phyloP scores from a whole-genome alignment of 1,140 invertebrate genomes.

The Pseudomyrmex pallidus region DNA sequence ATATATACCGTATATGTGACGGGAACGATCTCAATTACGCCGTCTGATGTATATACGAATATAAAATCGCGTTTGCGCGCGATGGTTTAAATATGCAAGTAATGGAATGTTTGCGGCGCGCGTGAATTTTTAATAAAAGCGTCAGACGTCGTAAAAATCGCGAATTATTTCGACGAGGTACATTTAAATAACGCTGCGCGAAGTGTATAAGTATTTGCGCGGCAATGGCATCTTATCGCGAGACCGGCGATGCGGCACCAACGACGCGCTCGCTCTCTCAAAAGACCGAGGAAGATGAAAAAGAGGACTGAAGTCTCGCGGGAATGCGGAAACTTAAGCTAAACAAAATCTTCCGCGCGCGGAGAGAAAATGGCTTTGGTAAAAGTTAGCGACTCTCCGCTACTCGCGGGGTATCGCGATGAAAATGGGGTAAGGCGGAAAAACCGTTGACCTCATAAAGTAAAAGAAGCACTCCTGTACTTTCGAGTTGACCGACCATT shows the following conservation, averaged over 20 bases:
- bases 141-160: neutral
- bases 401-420: neutral
- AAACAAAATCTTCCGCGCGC: constrained; percentile 58
- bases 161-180: neutral
- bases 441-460: constrained; percentile 33
- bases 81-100: neutral
- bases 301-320: constrained; percentile 8
- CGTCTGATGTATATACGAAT: neutral
- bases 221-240: neutral
- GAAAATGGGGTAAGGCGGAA: neutral
- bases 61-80: neutral
- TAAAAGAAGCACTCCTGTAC: constrained; percentile 11
- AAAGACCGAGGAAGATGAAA: constrained; percentile 5
- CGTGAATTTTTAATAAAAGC: no score
- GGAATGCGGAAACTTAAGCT: constrained; percentile 48
- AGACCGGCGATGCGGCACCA: neutral
- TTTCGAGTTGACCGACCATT: constrained; percentile 4
- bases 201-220: neutral
- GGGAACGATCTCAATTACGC: constrained; percentile 21
- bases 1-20: neutral
- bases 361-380: constrained; percentile 42
- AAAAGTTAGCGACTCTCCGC: constrained; percentile 43
- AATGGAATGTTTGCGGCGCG: neutral
- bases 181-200: constrained; percentile 12
- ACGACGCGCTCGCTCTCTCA: no score